A percentile compares a stretch with the other conserved stretches of the same genome.
Evolutionary conservation across 2,797 vertebrate genomes (phyloP).

Genomic region (Anguilla pacifica): DNA sequence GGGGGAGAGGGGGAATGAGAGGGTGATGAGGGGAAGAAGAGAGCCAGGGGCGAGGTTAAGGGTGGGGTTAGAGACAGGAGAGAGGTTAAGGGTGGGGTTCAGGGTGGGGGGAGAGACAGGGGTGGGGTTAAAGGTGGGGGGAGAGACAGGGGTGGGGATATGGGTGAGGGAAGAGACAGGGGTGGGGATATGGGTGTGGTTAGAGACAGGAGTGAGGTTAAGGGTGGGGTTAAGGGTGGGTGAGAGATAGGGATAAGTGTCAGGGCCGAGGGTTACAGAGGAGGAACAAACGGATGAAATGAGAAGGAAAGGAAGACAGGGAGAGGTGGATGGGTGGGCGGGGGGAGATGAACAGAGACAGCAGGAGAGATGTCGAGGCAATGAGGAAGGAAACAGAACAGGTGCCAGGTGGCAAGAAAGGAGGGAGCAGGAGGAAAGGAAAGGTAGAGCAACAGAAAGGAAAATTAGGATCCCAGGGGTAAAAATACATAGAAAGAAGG

Average conservation of each 20-base stretch:
- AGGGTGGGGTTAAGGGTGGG: no score
- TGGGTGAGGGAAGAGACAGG: no score
- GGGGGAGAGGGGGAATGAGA: not conserved
- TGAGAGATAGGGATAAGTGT: no score
- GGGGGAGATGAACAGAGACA: slow-evolving; percentile 8
- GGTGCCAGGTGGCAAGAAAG: not conserved
- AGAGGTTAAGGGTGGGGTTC: no score
- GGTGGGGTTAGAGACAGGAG: no score
- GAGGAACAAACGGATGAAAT: not conserved
- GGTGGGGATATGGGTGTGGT: no score
- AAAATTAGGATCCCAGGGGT: slow-evolving; percentile 62
- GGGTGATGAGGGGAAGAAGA: not conserved
- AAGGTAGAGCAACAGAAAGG: slow-evolving; percentile 40
- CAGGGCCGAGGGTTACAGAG: not conserved
- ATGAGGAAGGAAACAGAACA: not conserved
- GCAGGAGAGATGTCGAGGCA: slow-evolving; percentile 24
- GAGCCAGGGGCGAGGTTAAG: no score
- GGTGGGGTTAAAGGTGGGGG: no score
- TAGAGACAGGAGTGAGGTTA: no score
- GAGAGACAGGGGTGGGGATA: no score
- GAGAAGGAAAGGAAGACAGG: not conserved
- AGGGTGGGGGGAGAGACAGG: no score
- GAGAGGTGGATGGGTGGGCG: slow-evolving; percentile 15
- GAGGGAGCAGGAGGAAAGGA: slow-evolving; percentile 25
- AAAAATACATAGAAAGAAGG: slow-evolving; percentile 52